Base-by-base conservation (phyloP, 2,797 vertebrate genomes). In the Platyrinchus mystaceus region DNA sequence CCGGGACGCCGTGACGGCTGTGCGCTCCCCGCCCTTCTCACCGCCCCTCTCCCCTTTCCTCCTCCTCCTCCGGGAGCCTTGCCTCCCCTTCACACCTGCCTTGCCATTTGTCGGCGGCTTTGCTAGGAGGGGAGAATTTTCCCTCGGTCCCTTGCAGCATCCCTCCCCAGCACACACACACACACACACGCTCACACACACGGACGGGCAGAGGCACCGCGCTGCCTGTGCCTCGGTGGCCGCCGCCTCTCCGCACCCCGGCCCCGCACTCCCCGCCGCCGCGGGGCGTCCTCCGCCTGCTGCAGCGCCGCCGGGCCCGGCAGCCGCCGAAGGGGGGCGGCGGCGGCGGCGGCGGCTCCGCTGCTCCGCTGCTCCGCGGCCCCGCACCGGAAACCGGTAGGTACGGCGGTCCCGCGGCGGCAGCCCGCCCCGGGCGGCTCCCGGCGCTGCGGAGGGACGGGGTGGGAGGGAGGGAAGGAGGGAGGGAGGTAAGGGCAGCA, bases 271-370 rank as follows among this genome's bases (percentile, higher is more conserved):
- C 84, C 90, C 87, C 79, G 93, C 97, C 97, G 94, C 96, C 96
- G 76, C 95, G 95, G 96, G 95, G 96, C 96, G 97, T 97, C 96
- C 97, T 97, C 94, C 47, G 94, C 96, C 95, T n/a, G 80, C 94
- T 78, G 93, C 93, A 87, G 87, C 60, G 36, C 84, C 66, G 66
- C 55, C 74, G 53, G 78, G 67, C 32, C 46, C 62, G 71, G 77
- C 58, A 79, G 76, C 69, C 66, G 55, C 75, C 77, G 75, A 62
- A 80, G 53, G 50, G 47, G 39, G 34, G 87, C n/a, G 41, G 80
- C 62, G 50, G 74, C 67, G 50, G 81, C 44, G 44, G 74, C 67
- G 46, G 76, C 44, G 44, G 84, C 80, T 66, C 64, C 50, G 77
- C 85, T 44, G 44, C n/a, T n/a, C n/a, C n/a, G n/a, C n/a, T 76